These are phyloP conservation scores for Sphaeridia pumilis DNA, from an alignment of 2,888 invertebrate species.

Conservation along the genomic window DNA sequence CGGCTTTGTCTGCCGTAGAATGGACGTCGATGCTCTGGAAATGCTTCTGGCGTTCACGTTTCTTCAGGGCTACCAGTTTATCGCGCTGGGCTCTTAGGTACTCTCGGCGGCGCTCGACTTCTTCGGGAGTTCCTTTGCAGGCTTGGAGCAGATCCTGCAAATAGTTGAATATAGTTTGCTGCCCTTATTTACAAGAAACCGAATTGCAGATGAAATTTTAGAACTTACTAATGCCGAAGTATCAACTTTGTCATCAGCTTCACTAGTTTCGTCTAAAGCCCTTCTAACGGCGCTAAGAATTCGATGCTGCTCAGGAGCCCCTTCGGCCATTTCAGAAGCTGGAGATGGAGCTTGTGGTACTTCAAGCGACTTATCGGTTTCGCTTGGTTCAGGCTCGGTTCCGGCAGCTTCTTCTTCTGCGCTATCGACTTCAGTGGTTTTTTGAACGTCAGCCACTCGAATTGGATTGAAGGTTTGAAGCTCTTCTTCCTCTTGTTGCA, in stretches of 20 bases:
- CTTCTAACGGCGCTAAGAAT: slow-evolving; percentile 28
- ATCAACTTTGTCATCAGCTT: not conserved
- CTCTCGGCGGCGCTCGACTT: slow-evolving; percentile 65
- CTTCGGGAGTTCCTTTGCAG: slow-evolving; percentile 40
- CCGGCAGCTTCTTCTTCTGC: not conserved
- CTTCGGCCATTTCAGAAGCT: slow-evolving; percentile 21
- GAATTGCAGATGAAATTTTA: too few species aligned
- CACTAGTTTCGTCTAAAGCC: slow-evolving; percentile 23
- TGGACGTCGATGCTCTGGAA: slow-evolving; percentile 50
- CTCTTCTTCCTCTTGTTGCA: slow-evolving; percentile 26
- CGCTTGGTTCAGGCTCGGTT: not conserved
- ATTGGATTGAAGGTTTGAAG: not conserved
- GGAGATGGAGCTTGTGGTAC: slow-evolving; percentile 18
- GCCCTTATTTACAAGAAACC: too few species aligned
- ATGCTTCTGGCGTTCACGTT: slow-evolving; percentile 70
- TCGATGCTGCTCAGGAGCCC: slow-evolving; percentile 30
- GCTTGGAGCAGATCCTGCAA: not conserved
- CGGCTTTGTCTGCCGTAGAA: slow-evolving; percentile 32
- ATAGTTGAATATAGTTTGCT: not conserved
- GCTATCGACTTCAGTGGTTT: not conserved
- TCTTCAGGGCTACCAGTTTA: slow-evolving; percentile 77
- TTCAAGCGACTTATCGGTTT: too few species aligned
- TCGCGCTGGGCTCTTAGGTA: slow-evolving; percentile 82
- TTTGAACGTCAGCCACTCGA: not conserved
- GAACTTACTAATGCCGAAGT: slow-evolving; percentile 3